These are phyloP conservation scores for Myxocyprinus asiaticus DNA, from an alignment of 2,113 vertebrate species.

Conservation along the genomic window DNA sequence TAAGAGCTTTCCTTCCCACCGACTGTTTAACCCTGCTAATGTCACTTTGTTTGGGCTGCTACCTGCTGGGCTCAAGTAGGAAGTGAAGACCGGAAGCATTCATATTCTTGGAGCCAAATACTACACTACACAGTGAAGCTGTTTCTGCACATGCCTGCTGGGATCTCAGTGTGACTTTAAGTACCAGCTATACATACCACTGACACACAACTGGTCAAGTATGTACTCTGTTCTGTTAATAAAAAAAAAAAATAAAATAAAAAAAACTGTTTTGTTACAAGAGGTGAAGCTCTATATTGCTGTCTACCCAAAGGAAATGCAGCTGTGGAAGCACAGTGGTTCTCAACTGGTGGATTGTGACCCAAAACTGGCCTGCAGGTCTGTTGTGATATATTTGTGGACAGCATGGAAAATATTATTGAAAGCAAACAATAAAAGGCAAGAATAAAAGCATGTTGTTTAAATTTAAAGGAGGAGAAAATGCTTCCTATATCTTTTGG, in stretches of 20 bases:
- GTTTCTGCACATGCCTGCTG: slow-evolving; percentile 32
- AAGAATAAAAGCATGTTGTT: no score
- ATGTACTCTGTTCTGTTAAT: slow-evolving; percentile 8
- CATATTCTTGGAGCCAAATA: slow-evolving; percentile 37
- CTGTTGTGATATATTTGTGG: no score
- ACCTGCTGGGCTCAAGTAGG: slow-evolving; percentile 65
- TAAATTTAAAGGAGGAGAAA: no score
- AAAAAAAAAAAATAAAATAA: neutral
- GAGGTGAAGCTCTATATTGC: neutral
- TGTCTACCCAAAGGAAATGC: neutral
- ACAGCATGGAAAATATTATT: no score
- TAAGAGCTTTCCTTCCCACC: slow-evolving; percentile 73
- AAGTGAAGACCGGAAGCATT: slow-evolving; percentile 47
- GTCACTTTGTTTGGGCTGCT: slow-evolving; percentile 75
- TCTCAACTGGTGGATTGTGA: no score
- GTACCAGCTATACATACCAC: slow-evolving; percentile 26
- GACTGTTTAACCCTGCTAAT: slow-evolving; percentile 78
- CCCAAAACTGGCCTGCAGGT: no score
- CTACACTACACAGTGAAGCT: neutral
- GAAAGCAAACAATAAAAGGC: no score
- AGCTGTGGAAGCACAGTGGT: neutral
- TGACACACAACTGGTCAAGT: slow-evolving; percentile 16
- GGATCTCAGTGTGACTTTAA: slow-evolving; percentile 18
- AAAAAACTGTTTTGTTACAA: no score
- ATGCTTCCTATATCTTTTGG: no score